Base-by-base conservation (phyloP, 2,888 invertebrate genomes). In the Drosophila kuntzei region DNA sequence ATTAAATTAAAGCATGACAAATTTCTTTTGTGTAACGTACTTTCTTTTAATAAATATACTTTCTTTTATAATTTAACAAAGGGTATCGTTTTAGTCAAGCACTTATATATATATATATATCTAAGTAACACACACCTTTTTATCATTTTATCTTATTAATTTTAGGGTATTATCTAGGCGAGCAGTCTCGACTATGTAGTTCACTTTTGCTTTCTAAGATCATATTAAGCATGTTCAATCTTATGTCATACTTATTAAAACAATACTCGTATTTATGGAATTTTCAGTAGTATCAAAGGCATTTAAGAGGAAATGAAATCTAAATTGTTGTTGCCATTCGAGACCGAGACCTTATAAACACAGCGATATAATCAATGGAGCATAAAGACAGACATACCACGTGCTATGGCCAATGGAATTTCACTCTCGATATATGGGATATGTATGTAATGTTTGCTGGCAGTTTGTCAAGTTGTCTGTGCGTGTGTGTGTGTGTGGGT, bases 321-420 rank as follows among this genome's bases (percentile, higher is more conserved):
- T 61, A 44, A 72, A 80, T 59, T 43, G 53, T 55, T 43, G 59
- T 50, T 53, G 51, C 66, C 62, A 46, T 46, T 27, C 29, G 20
- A 63, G 58, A 29, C 47, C 22, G 47, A 60, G 43, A 44, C 61
- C 46, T 50, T 65, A 59, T 76, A 81, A 76, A 73, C 63, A 71
- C 60, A 51, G 29, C 55, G 46, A 80, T 65, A 75, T 65, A 80
- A 72, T 62, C 69, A 49, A 65, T 46, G n/a, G 44, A 25, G 43
- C 61, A 53, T 54, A 53, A 39, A 53, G 39, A 41, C 49, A 41
- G 37, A 37, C 46, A 36, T 49, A 27, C 55, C 75, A 72, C 73
- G 76, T 70, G 65, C 69, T 76, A 59, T 78, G 65, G 68, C 12
- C 69, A 70, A 59, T 61, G 78, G 76, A 87, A 82, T 82, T 82